Base-by-base conservation (phyloP, 1,140 invertebrate genomes). In the Phortica variegata region DNA sequence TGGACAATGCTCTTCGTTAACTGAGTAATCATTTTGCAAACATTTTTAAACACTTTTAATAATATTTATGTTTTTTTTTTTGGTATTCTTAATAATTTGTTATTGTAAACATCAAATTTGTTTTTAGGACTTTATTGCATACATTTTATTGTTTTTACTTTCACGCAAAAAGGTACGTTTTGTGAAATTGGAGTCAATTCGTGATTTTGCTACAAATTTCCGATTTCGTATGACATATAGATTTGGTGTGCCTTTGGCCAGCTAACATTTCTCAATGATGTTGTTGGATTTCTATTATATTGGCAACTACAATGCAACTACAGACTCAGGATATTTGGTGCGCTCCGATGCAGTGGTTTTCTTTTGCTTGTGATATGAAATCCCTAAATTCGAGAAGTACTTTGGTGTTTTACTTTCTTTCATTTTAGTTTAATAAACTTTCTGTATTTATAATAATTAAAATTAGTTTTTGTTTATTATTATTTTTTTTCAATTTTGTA, bases 81-180 rank as follows among this genome's bases (percentile, higher is more conserved):
- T 46, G 34, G 23, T 45, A 55, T 43, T 34, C 41, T 54, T 36
- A 16, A 45, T 29, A 39, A 47, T 39, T 53, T 48, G 39, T 33
- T 56, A 34, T 33, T 44, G 31, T 45, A 49, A 41, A 23, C 21
- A 32, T 49, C 29, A 43, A 45, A 34, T 43, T 34, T 50, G 43
- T 45, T 43, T 18, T 50, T 56, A n/a, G 26, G n/a, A 57, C 41
- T 20, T 59, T 69, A 69, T 68, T 69, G 65, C 70, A 65, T 65
- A 70, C 49, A 50, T 70, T 69, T 55, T 58, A 56, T 61, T 58
- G 55, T 65, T 69, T 69, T 69, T 58, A 69, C 61, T 69, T 45
- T 69, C 56, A 60, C 58, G 60, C 65, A 68, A 68, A 66, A 68
- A 68, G 63, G 63, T 68, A 68, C 63, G 63, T 68, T 42, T 60